Conservation (phyloP, 2,797 vertebrate genomes). For the Halcyon badia region DNA sequence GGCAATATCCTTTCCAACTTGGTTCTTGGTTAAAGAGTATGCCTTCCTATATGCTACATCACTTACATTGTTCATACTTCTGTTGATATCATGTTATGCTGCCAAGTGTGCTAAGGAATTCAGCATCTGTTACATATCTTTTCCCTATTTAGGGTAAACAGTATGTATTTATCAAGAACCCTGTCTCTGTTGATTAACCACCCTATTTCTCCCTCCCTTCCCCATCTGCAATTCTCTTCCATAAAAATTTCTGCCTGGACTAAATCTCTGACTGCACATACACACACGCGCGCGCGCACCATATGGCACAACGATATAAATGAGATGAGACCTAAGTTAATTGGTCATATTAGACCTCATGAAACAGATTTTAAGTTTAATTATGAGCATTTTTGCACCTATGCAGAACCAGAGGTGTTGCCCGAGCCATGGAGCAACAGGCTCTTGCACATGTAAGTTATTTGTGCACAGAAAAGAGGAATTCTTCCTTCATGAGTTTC, state of each 20-base stretch:
- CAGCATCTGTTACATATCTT: constrained; percentile 17
- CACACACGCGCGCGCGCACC: neutral
- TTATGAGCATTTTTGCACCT: constrained; percentile 60
- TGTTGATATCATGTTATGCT: neutral
- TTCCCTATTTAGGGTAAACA: constrained; percentile 44
- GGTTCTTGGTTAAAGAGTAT: neutral
- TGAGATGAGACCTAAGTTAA: constrained; percentile 48
- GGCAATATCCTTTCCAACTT: neutral
- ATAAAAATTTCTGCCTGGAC: neutral
- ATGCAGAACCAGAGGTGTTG: neutral
- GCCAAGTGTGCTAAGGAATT: neutral
- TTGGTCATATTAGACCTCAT: constrained; percentile 48
- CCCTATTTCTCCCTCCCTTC: neutral
- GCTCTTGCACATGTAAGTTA: neutral
- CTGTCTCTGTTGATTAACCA: constrained; percentile 5
- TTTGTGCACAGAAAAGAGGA: neutral
- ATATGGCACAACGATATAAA: neutral
- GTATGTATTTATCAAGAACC: constrained; percentile 18
- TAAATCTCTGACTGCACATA: neutral
- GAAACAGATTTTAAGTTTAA: constrained; percentile 70
- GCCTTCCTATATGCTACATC: neutral
- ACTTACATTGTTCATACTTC: neutral
- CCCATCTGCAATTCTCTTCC: neutral
- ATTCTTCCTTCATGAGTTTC: neutral
- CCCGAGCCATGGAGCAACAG: constrained; percentile 37